phyloP scores from a whole-genome alignment of 2,797 vertebrate genomes.

The Okamejei kenojei region DNA sequence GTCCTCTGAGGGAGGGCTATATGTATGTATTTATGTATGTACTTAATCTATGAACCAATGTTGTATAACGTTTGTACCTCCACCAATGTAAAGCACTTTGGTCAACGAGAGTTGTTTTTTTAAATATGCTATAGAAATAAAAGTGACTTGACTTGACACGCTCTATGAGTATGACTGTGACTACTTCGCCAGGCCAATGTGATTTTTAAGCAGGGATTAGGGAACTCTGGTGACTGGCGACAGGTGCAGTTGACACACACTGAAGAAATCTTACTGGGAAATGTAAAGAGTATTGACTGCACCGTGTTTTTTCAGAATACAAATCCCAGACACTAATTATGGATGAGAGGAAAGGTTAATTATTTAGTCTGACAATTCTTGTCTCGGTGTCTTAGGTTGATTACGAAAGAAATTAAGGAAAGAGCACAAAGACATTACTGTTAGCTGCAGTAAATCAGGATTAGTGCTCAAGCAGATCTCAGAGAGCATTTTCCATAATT shows the following conservation, averaged over 20 bases:
- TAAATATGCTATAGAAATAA: too few species aligned
- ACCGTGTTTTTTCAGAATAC: background rate
- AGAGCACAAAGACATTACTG: background rate
- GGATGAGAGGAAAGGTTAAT: conserved; percentile 32
- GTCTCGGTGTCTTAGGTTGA: conserved; percentile 3
- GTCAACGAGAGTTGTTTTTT: too few species aligned
- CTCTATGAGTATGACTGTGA: too few species aligned
- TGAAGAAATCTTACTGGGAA: background rate
- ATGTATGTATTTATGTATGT: too few species aligned
- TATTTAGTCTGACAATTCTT: conserved; percentile 22
- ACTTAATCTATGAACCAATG: too few species aligned
- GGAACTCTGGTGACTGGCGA: background rate
- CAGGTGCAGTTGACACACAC: background rate
- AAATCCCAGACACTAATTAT: conserved; percentile 26
- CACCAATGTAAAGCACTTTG: too few species aligned
- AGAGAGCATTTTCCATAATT: background rate
- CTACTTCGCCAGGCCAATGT: too few species aligned
- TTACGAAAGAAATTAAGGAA: conserved; percentile 32
- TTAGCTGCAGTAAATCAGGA: conserved; percentile 27
- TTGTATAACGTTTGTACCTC: too few species aligned
- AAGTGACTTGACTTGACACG: too few species aligned
- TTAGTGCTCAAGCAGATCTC: conserved; percentile 19
- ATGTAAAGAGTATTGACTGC: background rate
- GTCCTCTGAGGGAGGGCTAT: too few species aligned
- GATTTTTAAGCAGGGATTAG: background rate